A percentile compares a stretch with the other conserved stretches of the same genome.
These are phyloP conservation scores for Hippopotamyrus pictus DNA, from an alignment of 2,797 vertebrate genomes.

Conservation along the genomic window DNA sequence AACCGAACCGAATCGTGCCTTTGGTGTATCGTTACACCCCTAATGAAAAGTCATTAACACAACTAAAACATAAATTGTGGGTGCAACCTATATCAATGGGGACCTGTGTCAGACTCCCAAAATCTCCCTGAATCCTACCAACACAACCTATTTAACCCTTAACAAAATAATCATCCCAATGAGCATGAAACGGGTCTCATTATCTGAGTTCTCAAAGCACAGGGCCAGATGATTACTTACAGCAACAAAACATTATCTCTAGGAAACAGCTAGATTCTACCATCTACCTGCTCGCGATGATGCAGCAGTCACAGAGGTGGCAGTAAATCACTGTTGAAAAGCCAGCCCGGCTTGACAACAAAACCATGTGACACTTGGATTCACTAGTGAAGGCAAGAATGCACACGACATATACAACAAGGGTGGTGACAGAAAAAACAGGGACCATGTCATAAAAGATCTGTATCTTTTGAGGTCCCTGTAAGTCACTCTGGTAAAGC, in stretches of 20 bases:
- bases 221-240: not conserved
- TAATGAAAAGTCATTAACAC: not conserved
- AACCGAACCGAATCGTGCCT: too few species aligned
- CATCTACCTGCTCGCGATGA: not conserved
- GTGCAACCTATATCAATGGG: not conserved
- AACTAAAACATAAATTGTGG: not conserved
- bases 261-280: not conserved
- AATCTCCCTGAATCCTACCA: not conserved
- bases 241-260: not conserved
- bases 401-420: not conserved
- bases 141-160: not conserved
- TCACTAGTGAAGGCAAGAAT: not conserved
- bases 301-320: not conserved
- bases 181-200: not conserved
- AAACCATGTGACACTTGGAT: not conserved
- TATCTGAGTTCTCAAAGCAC: not conserved
- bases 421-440: not conserved
- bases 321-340: conserved; percentile 3
- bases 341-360: not conserved
- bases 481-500: not conserved
- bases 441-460: not conserved
- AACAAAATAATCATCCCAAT: not conserved
- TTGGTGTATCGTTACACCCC: too few species aligned
- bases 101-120: not conserved
- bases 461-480: not conserved